phyloP scores from a whole-genome alignment of 2,888 invertebrate genomes.

The Lasioglossum lativentre region DNA sequence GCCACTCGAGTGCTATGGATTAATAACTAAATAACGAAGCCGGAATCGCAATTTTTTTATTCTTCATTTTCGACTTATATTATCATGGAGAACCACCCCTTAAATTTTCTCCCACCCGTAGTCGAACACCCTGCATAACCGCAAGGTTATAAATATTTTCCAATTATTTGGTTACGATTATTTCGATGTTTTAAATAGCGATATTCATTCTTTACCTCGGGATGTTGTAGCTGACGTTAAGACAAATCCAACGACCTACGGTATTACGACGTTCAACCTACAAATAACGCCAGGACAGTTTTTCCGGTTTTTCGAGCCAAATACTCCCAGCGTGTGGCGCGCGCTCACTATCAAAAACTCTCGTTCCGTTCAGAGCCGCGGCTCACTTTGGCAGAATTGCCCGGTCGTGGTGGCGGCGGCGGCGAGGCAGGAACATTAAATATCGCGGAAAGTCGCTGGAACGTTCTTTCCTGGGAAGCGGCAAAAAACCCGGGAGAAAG shows the following conservation, averaged over 20 bases:
- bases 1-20: too few relatives aligned
- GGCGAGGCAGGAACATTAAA: background rate
- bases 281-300: background rate
- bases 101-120: too few relatives aligned
- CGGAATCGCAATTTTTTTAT: too few relatives aligned
- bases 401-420: background rate
- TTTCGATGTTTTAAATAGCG: too few relatives aligned
- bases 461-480: background rate
- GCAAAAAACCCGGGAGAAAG: background rate
- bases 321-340: background rate
- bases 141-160: too few relatives aligned
- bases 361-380: background rate
- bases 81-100: too few relatives aligned
- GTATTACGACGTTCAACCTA: background rate
- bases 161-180: too few relatives aligned
- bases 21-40: too few relatives aligned
- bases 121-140: too few relatives aligned
- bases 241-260: background rate
- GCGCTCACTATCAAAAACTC: background rate
- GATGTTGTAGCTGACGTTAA: background rate
- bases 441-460: background rate
- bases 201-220: background rate
- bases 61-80: too few relatives aligned
- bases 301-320: background rate
- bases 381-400: background rate